Percentiles rank a stretch among this genome's conserved stretches.
Conservation (phyloP, 2,113 vertebrate genomes). For the Cheirogaleus medius region DNA sequence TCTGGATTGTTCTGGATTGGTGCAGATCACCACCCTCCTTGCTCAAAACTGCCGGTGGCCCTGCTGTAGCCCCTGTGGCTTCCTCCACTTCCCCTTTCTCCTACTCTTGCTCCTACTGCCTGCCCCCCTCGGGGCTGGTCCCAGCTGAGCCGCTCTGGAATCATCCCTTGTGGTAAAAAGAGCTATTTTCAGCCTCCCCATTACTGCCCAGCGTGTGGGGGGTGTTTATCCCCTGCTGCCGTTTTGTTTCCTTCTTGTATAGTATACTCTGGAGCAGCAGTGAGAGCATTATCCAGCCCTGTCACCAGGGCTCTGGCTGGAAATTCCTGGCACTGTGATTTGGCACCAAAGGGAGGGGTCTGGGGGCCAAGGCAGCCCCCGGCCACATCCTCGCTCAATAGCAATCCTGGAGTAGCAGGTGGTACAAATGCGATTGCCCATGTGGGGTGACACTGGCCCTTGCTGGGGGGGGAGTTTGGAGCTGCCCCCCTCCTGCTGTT, state of each 20-base stretch:
- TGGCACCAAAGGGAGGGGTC: neutral
- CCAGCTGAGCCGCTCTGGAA: constrained; percentile 48
- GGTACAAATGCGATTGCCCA: neutral
- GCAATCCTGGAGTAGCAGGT: neutral
- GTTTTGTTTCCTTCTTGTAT: constrained; percentile 37
- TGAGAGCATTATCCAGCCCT: neutral
- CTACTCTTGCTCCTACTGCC: neutral
- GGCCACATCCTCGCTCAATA: neutral
- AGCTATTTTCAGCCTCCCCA: constrained; percentile 66
- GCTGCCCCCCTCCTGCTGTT: neutral
- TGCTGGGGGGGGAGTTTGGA: neutral
- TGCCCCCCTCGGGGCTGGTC: neutral
- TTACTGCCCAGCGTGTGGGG: constrained; percentile 14
- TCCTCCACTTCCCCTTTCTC: neutral
- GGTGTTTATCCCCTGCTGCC: constrained; percentile 10
- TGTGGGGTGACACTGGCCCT: neutral
- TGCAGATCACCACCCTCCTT: neutral
- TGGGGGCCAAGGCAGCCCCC: neutral
- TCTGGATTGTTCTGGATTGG: neutral
- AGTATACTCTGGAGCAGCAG: neutral
- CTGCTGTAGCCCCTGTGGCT: neutral
- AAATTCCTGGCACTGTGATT: neutral
- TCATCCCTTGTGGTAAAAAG: constrained; percentile 65
- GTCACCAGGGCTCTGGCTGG: neutral
- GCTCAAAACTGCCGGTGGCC: neutral